Conservation (phyloP, 1,140 invertebrate species). For the Panonychus citri region DNA sequence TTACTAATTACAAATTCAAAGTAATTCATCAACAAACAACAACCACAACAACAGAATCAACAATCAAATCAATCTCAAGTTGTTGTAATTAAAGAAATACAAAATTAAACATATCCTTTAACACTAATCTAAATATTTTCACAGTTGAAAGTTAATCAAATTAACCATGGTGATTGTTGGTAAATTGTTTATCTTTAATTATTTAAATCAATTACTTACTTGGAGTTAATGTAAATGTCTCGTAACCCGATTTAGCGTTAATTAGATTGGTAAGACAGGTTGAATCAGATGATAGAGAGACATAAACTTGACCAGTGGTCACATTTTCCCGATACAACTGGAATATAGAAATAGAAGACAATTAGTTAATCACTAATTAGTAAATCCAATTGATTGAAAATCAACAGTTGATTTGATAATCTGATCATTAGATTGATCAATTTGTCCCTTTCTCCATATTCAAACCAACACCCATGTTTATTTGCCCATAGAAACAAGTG, state of each 20-base stretch:
- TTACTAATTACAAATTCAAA: no score
- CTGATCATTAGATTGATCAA: no score
- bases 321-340: conserved; percentile 31
- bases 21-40: no score
- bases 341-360: neutral
- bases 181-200: no score
- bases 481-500: no score
- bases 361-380: neutral
- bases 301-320: conserved; percentile 30
- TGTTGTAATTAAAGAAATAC: neutral
- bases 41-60: neutral
- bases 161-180: no score
- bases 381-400: no score
- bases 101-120: neutral
- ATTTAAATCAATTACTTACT: conserved; percentile 10
- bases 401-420: no score
- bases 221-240: conserved; percentile 31
- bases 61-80: no score
- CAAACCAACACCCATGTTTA: no score
- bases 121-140: neutral
- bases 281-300: conserved; percentile 42
- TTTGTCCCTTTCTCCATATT: no score
- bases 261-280: conserved; percentile 34
- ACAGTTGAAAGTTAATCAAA: no score
- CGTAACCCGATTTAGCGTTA: conserved; percentile 33